These are phyloP conservation scores for Plectus sambesii DNA, from an alignment of 1,140 invertebrate species.

Conservation along the genomic window DNA sequence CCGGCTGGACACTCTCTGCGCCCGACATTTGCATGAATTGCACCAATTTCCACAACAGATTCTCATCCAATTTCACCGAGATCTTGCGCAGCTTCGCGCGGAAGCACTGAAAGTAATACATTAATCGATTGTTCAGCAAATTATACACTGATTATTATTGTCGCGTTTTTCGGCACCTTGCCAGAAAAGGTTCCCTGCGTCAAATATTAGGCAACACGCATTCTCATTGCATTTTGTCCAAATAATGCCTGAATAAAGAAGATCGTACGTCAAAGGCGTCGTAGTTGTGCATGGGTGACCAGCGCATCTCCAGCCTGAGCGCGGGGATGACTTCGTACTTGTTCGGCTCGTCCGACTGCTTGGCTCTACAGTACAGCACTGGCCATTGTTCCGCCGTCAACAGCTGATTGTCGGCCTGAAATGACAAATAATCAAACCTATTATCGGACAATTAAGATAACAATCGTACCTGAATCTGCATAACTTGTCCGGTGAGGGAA, in stretches of 20 bases:
- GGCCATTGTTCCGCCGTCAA: constrained; percentile 65
- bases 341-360: constrained; percentile 15
- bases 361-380: constrained; percentile 59
- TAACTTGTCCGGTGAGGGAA: constrained; percentile 62
- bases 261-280: constrained; percentile 38
- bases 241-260: constrained; percentile 7
- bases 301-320: constrained; percentile 38
- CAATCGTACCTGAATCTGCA: constrained; percentile 63
- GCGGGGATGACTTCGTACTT: constrained; percentile 23
- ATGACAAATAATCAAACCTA: not conserved
- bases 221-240: not conserved
- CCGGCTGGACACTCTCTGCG: constrained; percentile 22
- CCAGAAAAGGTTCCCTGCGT: no score
- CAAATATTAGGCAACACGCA: no score
- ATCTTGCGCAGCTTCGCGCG: constrained; percentile 69
- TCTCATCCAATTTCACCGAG: constrained; percentile 72
- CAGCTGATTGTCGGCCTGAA: constrained; percentile 68
- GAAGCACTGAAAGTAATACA: constrained; percentile 57
- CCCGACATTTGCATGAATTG: constrained; percentile 54
- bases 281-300: constrained; percentile 34
- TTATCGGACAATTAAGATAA: constrained; percentile 1
- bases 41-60: constrained; percentile 69
- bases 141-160: no score
- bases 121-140: constrained; percentile 14
- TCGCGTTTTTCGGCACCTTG: no score